A percentile compares a stretch with the other conserved stretches of the same genome.
Evolutionary conservation across 2,888 invertebrate genomes (phyloP).

Genomic region (Oegoconia quadripuncta): DNA sequence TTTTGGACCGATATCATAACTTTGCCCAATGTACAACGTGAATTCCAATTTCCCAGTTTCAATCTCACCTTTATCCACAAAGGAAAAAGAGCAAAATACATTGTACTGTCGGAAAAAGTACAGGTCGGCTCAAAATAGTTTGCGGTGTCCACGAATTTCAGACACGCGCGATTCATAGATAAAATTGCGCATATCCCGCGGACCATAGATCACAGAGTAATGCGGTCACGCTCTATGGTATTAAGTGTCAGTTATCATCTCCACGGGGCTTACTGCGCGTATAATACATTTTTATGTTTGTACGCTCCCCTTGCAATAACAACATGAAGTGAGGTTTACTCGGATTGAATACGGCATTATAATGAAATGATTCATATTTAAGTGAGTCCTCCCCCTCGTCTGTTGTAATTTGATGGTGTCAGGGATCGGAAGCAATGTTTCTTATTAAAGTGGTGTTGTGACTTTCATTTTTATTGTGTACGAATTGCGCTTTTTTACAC

Average conservation of each 20-base stretch:
- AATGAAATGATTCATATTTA: slow-evolving; percentile 80
- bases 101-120: slow-evolving; percentile 23
- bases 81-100: slow-evolving; percentile 17
- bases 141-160: slow-evolving; percentile 55
- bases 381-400: slow-evolving; percentile 73
- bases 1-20: too few relatives aligned
- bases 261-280: slow-evolving; percentile 67
- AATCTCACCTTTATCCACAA: too few relatives aligned
- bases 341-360: slow-evolving; percentile 78
- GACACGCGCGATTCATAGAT: slow-evolving; percentile 62
- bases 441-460: slow-evolving; percentile 75
- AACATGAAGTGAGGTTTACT: slow-evolving; percentile 76
- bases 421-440: slow-evolving; percentile 73
- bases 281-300: slow-evolving; percentile 71
- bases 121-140: slow-evolving; percentile 40
- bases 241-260: slow-evolving; percentile 78
- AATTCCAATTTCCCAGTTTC: too few relatives aligned
- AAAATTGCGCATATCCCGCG: slow-evolving; percentile 54
- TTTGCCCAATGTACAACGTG: too few relatives aligned
- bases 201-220: slow-evolving; percentile 76
- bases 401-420: slow-evolving; percentile 70
- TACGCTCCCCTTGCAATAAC: slow-evolving; percentile 71
- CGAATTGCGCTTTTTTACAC: slow-evolving; percentile 23
- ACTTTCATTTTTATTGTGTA: slow-evolving; percentile 56
- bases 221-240: slow-evolving; percentile 77